Percentiles rank a stretch among this genome's conserved stretches.
Evolutionary conservation across 2,888 invertebrate species (phyloP).

Genomic region (Oxytorus armatus): DNA sequence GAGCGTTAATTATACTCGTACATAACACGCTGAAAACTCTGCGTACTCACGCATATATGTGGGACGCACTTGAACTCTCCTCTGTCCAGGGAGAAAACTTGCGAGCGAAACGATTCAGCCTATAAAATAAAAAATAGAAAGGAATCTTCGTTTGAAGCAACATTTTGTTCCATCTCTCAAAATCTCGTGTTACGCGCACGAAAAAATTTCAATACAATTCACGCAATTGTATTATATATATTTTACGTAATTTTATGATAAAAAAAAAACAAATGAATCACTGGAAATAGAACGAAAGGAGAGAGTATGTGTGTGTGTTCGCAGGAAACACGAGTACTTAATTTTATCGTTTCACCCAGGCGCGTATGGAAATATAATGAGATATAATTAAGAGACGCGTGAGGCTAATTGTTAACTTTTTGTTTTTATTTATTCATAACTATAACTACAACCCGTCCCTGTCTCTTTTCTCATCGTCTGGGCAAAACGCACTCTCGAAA

Average conservation of each 20-base stretch:
- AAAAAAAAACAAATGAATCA: constrained; percentile 3
- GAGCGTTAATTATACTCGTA: constrained; percentile 50
- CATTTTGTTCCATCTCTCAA: too few species aligned
- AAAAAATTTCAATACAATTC: not conserved
- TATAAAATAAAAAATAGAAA: constrained; percentile 19
- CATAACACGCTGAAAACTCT: constrained; percentile 25
- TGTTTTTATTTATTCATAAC: constrained; percentile 24
- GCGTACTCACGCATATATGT: constrained; percentile 25
- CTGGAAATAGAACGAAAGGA: constrained; percentile 11
- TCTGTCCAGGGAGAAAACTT: constrained; percentile 28
- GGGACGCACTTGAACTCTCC: constrained; percentile 53
- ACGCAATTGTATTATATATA: not conserved
- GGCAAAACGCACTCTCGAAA: constrained; percentile 6
- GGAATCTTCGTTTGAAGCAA: constrained; percentile 21
- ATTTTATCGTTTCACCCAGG: constrained; percentile 5
- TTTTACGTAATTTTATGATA: not conserved
- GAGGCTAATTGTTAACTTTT: constrained; percentile 50
- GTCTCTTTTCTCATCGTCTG: constrained; percentile 9
- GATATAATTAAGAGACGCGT: constrained; percentile 50
- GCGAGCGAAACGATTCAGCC: constrained; percentile 23
- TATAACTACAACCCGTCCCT: constrained; percentile 26
- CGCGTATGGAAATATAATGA: constrained; percentile 45
- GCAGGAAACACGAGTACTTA: constrained; percentile 14
- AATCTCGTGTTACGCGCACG: not conserved
- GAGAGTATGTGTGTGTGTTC: too few species aligned